phyloP scores from a whole-genome alignment of 2,888 invertebrate species.

The Cepaea hortensis region DNA sequence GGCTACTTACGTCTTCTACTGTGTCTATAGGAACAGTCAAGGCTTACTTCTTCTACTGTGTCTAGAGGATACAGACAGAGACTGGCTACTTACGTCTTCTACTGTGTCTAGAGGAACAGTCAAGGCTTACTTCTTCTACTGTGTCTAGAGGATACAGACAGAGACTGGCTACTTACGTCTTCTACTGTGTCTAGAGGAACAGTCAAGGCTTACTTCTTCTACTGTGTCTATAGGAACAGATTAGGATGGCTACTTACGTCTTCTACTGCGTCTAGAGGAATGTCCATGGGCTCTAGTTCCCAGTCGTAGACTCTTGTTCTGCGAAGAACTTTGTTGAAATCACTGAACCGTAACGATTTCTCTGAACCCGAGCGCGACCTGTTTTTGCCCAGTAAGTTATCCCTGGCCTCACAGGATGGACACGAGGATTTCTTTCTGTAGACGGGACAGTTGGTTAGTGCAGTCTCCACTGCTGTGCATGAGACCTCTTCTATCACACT shows the following conservation, averaged over 20 bases:
- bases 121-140: no score
- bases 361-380: slow-evolving; percentile 41
- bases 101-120: no score
- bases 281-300: slow-evolving; percentile 57
- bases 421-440: slow-evolving; percentile 45
- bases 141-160: no score
- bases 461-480: background rate
- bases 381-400: slow-evolving; percentile 30
- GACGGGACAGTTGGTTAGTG: background rate
- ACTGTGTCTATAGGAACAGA: no score
- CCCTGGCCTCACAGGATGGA: slow-evolving; percentile 41
- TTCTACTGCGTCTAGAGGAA: slow-evolving; percentile 53
- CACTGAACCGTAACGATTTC: slow-evolving; percentile 55
- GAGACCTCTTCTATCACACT: background rate
- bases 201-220: no score
- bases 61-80: no score
- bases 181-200: no score
- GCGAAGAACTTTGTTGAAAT: slow-evolving; percentile 61
- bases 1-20: no score
- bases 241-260: slow-evolving; percentile 13
- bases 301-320: slow-evolving; percentile 56
- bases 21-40: no score
- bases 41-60: no score
- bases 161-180: background rate
- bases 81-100: slow-evolving; percentile 7